phyloP scores from a whole-genome alignment of 2,888 invertebrate genomes.

The Tupiocoris notatus region DNA sequence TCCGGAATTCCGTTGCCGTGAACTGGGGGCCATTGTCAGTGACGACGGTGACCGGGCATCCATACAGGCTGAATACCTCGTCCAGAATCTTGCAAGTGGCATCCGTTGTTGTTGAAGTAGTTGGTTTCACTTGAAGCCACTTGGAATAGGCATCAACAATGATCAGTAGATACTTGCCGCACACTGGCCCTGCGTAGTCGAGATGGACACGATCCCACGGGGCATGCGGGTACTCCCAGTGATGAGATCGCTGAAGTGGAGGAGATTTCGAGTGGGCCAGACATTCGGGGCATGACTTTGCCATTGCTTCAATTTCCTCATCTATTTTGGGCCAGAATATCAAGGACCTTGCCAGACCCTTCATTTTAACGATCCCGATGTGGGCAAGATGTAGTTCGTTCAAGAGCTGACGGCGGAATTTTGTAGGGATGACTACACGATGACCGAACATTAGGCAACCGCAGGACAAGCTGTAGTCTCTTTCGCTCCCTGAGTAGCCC shows the following conservation, averaged over 20 bases:
- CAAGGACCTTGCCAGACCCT: slow-evolving; percentile 21
- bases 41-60: slow-evolving; percentile 20
- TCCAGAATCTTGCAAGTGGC: slow-evolving; percentile 17
- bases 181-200: slow-evolving; percentile 24
- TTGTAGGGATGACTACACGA: slow-evolving; percentile 13
- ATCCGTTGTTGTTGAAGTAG: slow-evolving; percentile 13
- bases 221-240: slow-evolving; percentile 24
- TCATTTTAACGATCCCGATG: slow-evolving; percentile 33
- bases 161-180: slow-evolving; percentile 37
- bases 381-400: slow-evolving; percentile 29
- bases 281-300: background rate
- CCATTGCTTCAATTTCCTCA: slow-evolving; percentile 1
- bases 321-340: slow-evolving; percentile 38
- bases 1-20: background rate
- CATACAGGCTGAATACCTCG: slow-evolving; percentile 20
- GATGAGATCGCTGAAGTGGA: background rate
- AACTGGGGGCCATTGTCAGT: slow-evolving; percentile 40
- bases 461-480: background rate
- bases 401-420: slow-evolving; percentile 11
- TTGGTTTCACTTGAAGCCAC: slow-evolving; percentile 29
- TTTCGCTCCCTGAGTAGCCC: slow-evolving; percentile 11
- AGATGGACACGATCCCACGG: slow-evolving; percentile 24
- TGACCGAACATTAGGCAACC: slow-evolving; percentile 26
- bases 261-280: slow-evolving; percentile 4
- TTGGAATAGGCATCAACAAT: slow-evolving; percentile 37